Base-by-base conservation (phyloP, 2,113 vertebrate genomes). In the Malurus melanocephalus region DNA sequence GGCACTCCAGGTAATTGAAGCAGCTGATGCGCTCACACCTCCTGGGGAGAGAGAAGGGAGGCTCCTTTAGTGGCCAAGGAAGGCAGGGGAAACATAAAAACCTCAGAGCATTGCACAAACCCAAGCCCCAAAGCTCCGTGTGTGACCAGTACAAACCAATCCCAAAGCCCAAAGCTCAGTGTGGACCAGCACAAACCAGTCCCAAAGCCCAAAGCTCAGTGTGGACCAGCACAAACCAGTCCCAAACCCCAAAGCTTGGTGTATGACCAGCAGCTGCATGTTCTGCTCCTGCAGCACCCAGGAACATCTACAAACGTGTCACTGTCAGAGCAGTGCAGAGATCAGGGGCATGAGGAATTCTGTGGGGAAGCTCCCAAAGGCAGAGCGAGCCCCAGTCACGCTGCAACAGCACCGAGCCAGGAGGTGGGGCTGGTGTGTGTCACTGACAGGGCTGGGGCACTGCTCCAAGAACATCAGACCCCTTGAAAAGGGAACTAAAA, bases 1-100 rank as follows among this genome's bases (percentile, higher is more conserved):
- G 98, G 92, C 99, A 99, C 82, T 98, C 98, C 57, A 97, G 20
- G 28, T 97, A 98, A 93, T 98, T 98, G 10, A 98, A 98, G 91
- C 99, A 99, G 33, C 81, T 95, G 45, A 94, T 92, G 27, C 98
- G 96, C 92, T 99, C 99, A 13, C 99, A 99, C 94, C 98, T 98
- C 95, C 99, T 99, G 88, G 11, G 85, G 76, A 57, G 65, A 13
- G n/a, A 84, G 52, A 80, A 59, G 73, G 1, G 35, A 73, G 84
- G 46, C 40, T 46, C 27, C 38, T 22, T 94, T 77, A 94, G 85
- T 2, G n/a, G 11, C 17, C 53, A 8, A 6, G 40, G 46, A 33
- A 23, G 32, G 35, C 55, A 69, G 57, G 22, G 38, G 14, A 53
- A 40, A 60, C 2, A 6, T 0, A 4, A 33, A 64, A 26, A 49